Conservation (phyloP, 2,888 invertebrate species). For the Chymomyza procnemis region DNA sequence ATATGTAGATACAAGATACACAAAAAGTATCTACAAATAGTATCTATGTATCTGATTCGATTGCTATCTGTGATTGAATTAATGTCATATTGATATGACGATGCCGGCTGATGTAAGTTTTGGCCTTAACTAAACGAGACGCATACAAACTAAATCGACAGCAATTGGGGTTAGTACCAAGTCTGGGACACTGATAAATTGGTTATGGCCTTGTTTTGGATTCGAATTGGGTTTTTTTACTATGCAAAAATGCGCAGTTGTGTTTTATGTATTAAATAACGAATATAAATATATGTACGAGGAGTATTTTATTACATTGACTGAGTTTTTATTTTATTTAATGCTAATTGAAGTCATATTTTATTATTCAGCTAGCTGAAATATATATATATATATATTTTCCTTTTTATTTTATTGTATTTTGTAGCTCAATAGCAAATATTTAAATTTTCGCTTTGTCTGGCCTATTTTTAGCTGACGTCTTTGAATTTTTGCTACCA, state of each 20-base stretch:
- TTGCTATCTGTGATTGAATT: neutral
- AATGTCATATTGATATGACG: neutral
- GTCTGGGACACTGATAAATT: conserved; percentile 13
- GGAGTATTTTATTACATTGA: neutral
- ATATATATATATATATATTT: too few species aligned
- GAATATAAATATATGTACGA: conserved; percentile 20
- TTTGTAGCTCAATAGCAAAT: neutral
- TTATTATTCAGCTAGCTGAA: neutral
- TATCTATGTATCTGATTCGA: neutral
- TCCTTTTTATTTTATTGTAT: neutral
- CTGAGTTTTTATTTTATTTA: neutral
- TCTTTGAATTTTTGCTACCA: too few species aligned
- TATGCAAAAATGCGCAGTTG: conserved; percentile 48
- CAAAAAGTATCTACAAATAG: neutral
- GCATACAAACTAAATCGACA: neutral
- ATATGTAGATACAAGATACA: neutral
- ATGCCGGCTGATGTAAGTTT: conserved; percentile 68
- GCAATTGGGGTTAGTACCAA: conserved; percentile 38
- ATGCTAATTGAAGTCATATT: neutral
- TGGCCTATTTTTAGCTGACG: neutral
- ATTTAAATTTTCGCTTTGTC: neutral
- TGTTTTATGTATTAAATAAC: conserved; percentile 3
- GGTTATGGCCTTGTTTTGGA: conserved; percentile 35
- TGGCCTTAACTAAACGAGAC: conserved; percentile 25
- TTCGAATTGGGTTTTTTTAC: conserved; percentile 21